Percentiles rank a stretch among this genome's conserved stretches.
Conservation (phyloP, 30 jellyfish, hydroid and myxozoan species). For the Turritopsis dohrnii region DNA sequence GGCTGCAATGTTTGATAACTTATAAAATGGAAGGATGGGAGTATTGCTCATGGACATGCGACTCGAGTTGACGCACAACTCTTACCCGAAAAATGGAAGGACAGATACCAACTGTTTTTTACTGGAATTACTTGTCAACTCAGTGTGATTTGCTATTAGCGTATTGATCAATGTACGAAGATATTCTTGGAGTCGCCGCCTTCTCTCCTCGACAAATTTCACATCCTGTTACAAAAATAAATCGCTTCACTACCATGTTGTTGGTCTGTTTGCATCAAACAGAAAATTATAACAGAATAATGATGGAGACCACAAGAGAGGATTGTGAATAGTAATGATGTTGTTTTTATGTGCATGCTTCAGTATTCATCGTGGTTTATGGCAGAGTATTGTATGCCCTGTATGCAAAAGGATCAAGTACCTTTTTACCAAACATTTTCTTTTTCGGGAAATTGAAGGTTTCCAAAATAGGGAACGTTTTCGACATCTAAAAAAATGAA, state of each 20-base stretch:
- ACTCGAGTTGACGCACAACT: too few relatives aligned
- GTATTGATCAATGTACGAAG: conserved; percentile 54
- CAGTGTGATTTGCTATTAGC: conserved; percentile 25
- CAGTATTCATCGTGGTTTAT: too few relatives aligned
- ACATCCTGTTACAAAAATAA: conserved; percentile 39
- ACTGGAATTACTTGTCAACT: conserved; percentile 41
- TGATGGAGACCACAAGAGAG: too few relatives aligned
- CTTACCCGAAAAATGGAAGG: conserved; percentile 76
- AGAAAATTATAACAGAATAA: too few relatives aligned
- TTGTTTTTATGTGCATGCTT: too few relatives aligned
- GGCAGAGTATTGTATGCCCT: too few relatives aligned
- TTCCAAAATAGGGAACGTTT: conserved; percentile 28
- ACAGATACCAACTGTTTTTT: conserved; percentile 45
- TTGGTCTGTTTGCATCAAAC: too few relatives aligned
- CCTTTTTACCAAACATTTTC: conserved; percentile 82
- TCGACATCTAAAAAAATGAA: conserved; percentile 24
- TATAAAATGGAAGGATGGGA: too few relatives aligned
- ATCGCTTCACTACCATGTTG: not conserved
- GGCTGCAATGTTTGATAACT: too few relatives aligned
- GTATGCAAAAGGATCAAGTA: not conserved
- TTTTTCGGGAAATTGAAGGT: conserved; percentile 75
- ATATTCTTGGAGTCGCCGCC: conserved; percentile 72
- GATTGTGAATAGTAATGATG: too few relatives aligned
- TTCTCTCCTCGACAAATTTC: conserved; percentile 79
- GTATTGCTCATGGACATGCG: too few relatives aligned